Base-by-base conservation (phyloP, 2,888 invertebrate genomes). In the Boloria euphrosyne region DNA sequence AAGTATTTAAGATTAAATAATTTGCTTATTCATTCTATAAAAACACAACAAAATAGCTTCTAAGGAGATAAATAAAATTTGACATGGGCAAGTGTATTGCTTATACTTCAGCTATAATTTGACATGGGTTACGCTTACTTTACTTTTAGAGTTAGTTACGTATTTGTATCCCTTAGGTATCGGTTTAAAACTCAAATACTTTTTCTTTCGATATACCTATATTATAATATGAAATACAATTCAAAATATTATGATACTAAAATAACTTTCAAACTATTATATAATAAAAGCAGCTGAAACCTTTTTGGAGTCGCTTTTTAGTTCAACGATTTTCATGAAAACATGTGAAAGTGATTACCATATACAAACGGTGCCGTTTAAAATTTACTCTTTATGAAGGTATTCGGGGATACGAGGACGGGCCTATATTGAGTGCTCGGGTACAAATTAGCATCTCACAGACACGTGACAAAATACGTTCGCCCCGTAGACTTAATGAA, bases 361-460 rank as follows among this genome's bases (percentile, higher is more conserved):
- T 85, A 85, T 80, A 82, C 81, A 87, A 87, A 85, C 85, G 80
- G 51, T 18, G 51, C 58, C 38, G 63, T 68, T 52, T 68, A 63
- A 59, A 62, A 59, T 66, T 59, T 55, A 55, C 54, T 53, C 43
- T 52, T 49, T 51, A 43, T 49, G 60, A 55, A 66, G 59, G 62
- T 62, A 65, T 63, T 58, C 50, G 54, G 49, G 53, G 82, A 80
- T 79, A 81, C 78, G 74, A 72, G 77, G 78, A 83, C 85, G 82
- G 76, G 81, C 81, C 77, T 80, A 89, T 90, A 91, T 92, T 89
- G 90, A 81, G 78, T 85, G 84, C 86, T 83, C 84, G 80, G 81
- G 80, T 80, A 82, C 78, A 81, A 85, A 92, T 92, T 91, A 88
- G 89, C 92, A 92, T 91, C 82, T 88, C 88, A 91, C 80, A 89